Evolutionary conservation across 2,113 vertebrate species (phyloP), one percentile per base, ranked within the genome.

Genomic region (Peucedramus taeniatus): DNA sequence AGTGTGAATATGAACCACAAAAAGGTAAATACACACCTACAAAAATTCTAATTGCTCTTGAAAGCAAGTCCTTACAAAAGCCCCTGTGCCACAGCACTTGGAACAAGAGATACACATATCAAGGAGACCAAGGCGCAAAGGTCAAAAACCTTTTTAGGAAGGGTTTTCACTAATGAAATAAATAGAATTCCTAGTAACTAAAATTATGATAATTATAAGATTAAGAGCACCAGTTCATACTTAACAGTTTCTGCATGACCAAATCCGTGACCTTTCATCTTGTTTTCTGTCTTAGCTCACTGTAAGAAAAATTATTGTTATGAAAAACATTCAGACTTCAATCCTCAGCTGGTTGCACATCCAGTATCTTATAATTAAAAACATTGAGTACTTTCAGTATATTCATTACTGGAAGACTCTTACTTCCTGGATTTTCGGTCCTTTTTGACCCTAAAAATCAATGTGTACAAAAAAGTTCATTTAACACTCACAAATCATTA

Each of bases 401-500:
- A 31, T 71, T 71, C 83, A 82, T 20, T 97, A 97, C 96, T 95
- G 87, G 68, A 49, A 69, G 86, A 24, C 92, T 93, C 94, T 93
- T 92, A 49, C 3, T 83, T 93, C 96, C 95, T 49, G 87, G 10
- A 33, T 14, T 30, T 76, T 94, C 96, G 68, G 64, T 95, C 35
- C 79, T 93, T 82, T 92, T 77, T 75, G 49, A 50, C 94, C 89
- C 91, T 97, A 44, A 87, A 53, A 82, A 50, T 8, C 13, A 39
- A 26, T 3, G 2, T 4, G 20, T 11, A 74, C 2, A 75, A 47
- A 81, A 45, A 15, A 33, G 18, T 60, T 54, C 42, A 21, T 10
- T 77, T 50, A 56, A 75, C 13, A 68, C 13, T 27, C 11, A 40
- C 17, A 86, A 51, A 35, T 63, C 10, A 68, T 40, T 77, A 47